Base-by-base conservation (phyloP, 2,888 invertebrate species). In the Celastrina argiolus region DNA sequence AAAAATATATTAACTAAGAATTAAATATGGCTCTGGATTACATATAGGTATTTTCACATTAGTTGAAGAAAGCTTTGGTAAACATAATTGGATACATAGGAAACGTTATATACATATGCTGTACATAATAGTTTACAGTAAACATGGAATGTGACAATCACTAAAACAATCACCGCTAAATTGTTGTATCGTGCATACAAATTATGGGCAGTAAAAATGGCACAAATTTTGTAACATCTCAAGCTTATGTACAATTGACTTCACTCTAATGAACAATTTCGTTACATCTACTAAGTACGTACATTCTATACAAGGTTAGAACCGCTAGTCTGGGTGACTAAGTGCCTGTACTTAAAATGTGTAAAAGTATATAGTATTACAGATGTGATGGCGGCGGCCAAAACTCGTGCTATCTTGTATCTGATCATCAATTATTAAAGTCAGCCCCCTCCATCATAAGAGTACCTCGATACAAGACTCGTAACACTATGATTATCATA, bases 1-100 rank as follows among this genome's bases (percentile, higher is more conserved):
- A 87, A 86, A 88, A 87, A 87, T 87, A 88, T 80, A 78, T 84
- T 82, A 83, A 83, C 77, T 81, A 82, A 82, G 78, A 76, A 75
- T 81, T 82, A 81, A 83, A 83, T 83, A 86, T 85, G 80, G 81
- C 80, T 78, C 78, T 81, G 72, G 73, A 76, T 78, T 76, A 77
- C 77, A 75, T 73, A 74, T 69, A 71, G 73, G 72, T 69, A 68
- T 71, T 67, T 41, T 74, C 75, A 77, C 74, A 74, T 78, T 76
- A 71, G 74, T 76, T 74, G 78, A 77, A 76, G 72, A 79, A 81
- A 79, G 80, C 75, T 77, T 79, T 77, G 78, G 76, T 75, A 64
- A 69, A 69, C 65, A 70, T 67, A 56, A 69, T 67, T 70, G 64
- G 65, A 64, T 59, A 66, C 28, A 63, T 16, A 63, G 51, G 56